These are phyloP conservation scores for Ctenosaura bakeri DNA, from an alignment of 2,797 vertebrate species.

Conservation along the genomic window DNA sequence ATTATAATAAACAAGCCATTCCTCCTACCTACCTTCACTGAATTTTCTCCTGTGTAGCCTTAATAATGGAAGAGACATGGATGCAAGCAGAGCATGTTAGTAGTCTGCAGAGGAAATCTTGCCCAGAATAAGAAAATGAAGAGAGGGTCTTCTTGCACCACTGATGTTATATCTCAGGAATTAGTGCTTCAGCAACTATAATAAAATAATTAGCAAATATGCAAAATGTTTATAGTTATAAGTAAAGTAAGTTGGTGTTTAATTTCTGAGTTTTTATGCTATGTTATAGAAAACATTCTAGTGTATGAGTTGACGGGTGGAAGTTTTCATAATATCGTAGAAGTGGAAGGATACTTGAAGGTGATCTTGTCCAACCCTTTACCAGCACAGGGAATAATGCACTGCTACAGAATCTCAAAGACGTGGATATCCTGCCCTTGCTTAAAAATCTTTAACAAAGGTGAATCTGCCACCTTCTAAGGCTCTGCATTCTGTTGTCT, in stretches of 20 bases:
- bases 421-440: neutral
- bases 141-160: neutral
- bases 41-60: slow-evolving; percentile 51
- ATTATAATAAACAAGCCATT: slow-evolving; percentile 63
- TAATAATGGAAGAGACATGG: slow-evolving; percentile 47
- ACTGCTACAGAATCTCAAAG: neutral
- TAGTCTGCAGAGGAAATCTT: slow-evolving; percentile 42
- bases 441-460: neutral
- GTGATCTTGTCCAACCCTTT: neutral
- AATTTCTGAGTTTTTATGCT: slow-evolving; percentile 30
- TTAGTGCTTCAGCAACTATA: neutral
- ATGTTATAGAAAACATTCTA: neutral
- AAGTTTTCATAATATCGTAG: neutral
- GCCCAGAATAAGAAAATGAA: slow-evolving; percentile 25
- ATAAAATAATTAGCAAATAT: slow-evolving; percentile 35
- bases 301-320: slow-evolving; percentile 16
- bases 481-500: neutral
- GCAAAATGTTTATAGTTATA: neutral
- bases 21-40: slow-evolving; percentile 54
- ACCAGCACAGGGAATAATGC: neutral
- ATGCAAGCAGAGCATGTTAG: slow-evolving; percentile 34
- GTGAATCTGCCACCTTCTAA: neutral
- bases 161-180: too few species aligned
- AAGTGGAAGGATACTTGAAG: neutral
- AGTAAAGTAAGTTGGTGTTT: slow-evolving; percentile 25